Evolutionary conservation across 2,113 vertebrate species (phyloP), one percentile per base, ranked within the genome.

Genomic region (Periophthalmodon schlosseri): DNA sequence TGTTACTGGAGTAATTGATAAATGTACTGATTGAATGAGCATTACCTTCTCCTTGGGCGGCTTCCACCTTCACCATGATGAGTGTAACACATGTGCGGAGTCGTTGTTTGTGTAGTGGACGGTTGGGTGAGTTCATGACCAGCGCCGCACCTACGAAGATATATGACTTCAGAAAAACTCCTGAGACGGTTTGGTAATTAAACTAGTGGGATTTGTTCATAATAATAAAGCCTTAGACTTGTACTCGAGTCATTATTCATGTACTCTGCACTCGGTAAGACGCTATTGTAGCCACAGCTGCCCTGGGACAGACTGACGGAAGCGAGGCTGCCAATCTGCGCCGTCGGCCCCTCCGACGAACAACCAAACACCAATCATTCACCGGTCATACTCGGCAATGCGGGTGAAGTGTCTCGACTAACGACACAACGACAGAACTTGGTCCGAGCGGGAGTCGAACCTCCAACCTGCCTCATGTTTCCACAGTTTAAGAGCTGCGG

Each of bases 31-130:
- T 60, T 18, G 4, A 64, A 28, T 24, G 20, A 39, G 21, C 9
- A 9, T 33, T 61, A 52, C 77, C 67, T 77, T 20, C 33, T 67
- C 20, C 67, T 60, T 56, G n/a, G 36, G 24, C 24, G 34, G 9
- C 60, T 85, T 81, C 56, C 57, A 28, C 20, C 57, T 81, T 50
- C 57, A 60, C 20, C 57, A 34, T 69, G 28, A 76, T 79, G 74
- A 77, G 76, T 74, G 18, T 56, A 79, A 54, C 72, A 58, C 72
- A 77, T 74, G 69, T 14, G 68, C 28, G 39, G 67, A 58, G 54
- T 68, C 61, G 60, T 69, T 80, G 76, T 80, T 85, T 80, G 76
- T 70, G 69, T 72, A 74, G 77, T 65, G 70, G 72, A 72, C 78
- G 54, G 23, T 33, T 79, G 39, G 64, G 34, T 68, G 49, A 70